Base-by-base conservation (phyloP, 1,140 invertebrate species). In the Drosophila lacertosa region DNA sequence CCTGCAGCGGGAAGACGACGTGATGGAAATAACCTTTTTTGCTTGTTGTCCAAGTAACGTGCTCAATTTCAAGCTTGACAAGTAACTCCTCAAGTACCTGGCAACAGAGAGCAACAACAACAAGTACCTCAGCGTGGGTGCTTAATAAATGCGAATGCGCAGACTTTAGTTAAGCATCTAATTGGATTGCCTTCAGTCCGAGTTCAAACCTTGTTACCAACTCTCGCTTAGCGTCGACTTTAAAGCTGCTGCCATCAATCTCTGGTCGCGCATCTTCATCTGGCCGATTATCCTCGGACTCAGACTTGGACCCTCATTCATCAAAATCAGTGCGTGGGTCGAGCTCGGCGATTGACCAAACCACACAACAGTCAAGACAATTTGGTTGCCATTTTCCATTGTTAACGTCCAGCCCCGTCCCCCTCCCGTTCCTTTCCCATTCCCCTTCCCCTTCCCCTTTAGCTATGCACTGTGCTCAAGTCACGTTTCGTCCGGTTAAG, bases 11-110 rank as follows among this genome's bases (percentile, higher is more conserved):
- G 88, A 95, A 95, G 50, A 94, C 93, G 18, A 95, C 94, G 91
- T 95, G 93, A 84, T 94, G 94, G 78, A 94, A 95, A 90, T 94
- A 93, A 39, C 94, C 93, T 20, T 92, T 92, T 78, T 94, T 94
- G 80, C 95, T 94, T 45, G 93, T 93, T 67, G 93, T 93, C 95
- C 94, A 95, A 11, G 94, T 94, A 9, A 93, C 94, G 73, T 95
- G 94, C 62, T 95, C 94, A n/a, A 95, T 93, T 77, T 94, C 92
- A 9, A 95, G 90, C 88, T 95, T 95, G 63, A 92, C 93, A 44
- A 95, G 88, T 26, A 95, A 77, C 76, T 95, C 94, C 64, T 94
- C 93, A 15, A 95, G 91, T 48, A 95, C 94, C 93, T 95, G 47
- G 18, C 20, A 51, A n/a, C 6, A 35, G 10, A 15, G 42, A 11